A percentile compares a stretch with the other conserved stretches of the same genome.
These are phyloP conservation scores for Melipona beecheii DNA, from an alignment of 2,888 invertebrate genomes.

Conservation along the genomic window DNA sequence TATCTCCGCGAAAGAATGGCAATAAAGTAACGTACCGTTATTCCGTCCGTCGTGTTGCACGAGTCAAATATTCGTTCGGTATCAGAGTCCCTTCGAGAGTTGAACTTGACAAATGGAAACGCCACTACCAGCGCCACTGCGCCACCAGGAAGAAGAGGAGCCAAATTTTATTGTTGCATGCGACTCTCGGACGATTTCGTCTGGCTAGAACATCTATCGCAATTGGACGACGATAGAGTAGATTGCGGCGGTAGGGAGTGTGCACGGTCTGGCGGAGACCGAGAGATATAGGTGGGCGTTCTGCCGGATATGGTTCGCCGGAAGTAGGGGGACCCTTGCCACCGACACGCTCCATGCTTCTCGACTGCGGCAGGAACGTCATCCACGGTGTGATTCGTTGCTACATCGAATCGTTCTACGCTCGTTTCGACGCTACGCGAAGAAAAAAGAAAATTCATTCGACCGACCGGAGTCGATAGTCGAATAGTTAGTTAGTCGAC, in stretches of 20 bases:
- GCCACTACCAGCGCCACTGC: background rate
- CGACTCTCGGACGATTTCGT: constrained; percentile 56
- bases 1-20: background rate
- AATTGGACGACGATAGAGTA: constrained; percentile 76
- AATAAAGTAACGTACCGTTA: background rate
- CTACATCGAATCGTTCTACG: constrained; percentile 64
- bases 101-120: background rate
- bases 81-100: too few species aligned
- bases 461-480: background rate
- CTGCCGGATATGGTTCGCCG: constrained; percentile 83
- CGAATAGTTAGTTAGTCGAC: too few species aligned
- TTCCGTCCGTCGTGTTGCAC: background rate
- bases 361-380: constrained; percentile 70
- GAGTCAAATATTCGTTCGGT: background rate
- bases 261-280: constrained; percentile 76
- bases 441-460: constrained; percentile 5
- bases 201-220: constrained; percentile 67
- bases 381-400: constrained; percentile 74
- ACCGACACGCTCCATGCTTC: constrained; percentile 82
- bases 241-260: constrained; percentile 71
- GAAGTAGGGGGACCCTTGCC: constrained; percentile 83
- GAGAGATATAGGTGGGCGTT: constrained; percentile 81
- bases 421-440: constrained; percentile 30
- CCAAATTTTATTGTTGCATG: constrained; percentile 23
- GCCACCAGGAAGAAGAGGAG: background rate